Conservation (phyloP, 2,797 vertebrate genomes). For the Aeoliscus strigatus region DNA sequence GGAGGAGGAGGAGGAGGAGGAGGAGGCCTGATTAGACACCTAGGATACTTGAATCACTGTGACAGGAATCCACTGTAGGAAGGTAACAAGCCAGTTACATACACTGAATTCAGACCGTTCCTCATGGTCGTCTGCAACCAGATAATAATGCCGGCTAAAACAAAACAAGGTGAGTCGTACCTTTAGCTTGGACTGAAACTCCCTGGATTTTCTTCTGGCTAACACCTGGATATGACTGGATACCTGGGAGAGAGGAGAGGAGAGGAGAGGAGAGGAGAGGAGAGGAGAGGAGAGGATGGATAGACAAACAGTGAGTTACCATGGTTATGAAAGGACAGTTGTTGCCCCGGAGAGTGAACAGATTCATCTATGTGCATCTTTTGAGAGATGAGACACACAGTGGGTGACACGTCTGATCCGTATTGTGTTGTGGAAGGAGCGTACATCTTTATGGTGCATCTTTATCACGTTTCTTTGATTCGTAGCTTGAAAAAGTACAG, state of each 20-base stretch:
- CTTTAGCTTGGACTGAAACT: slow-evolving; percentile 99
- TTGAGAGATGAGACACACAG: slow-evolving; percentile 38
- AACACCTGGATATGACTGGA: slow-evolving; percentile 99
- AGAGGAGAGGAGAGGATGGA: no score
- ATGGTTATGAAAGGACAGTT: slow-evolving; percentile 94
- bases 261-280: background rate
- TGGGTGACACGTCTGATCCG: slow-evolving; percentile 41
- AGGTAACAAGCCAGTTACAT: slow-evolving; percentile 78
- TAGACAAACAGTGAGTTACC: slow-evolving; percentile 90
- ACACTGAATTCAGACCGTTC: slow-evolving; percentile 55
- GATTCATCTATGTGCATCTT: slow-evolving; percentile 55
- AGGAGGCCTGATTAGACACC: slow-evolving; percentile 69
- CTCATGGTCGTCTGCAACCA: no score
- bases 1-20: no score
- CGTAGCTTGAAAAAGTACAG: no score
- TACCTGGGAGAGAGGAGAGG: slow-evolving; percentile 81
- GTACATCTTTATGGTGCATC: no score
- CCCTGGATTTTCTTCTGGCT: slow-evolving; percentile 98
- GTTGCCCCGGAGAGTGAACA: slow-evolving; percentile 80
- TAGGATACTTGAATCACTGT: slow-evolving; percentile 81
- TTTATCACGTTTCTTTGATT: no score
- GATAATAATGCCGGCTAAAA: no score
- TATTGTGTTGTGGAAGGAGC: no score
- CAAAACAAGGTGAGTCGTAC: slow-evolving; percentile 81
- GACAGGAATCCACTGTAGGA: slow-evolving; percentile 76